Evolutionary conservation across 2,113 vertebrate species (phyloP).

Genomic region (Cyprinodon tularosa): DNA sequence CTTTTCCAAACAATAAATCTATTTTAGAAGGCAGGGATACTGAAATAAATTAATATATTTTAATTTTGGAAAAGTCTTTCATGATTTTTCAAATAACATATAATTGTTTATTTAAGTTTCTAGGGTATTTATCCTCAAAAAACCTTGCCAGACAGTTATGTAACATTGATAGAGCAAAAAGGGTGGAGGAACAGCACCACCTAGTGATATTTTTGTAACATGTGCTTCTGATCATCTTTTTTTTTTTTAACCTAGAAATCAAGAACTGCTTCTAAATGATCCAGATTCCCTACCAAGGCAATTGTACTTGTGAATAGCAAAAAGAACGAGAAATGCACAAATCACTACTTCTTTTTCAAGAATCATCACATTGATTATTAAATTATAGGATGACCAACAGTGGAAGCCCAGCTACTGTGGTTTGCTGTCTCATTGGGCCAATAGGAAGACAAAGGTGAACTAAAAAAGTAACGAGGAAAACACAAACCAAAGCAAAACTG

Average conservation of each 20-base stretch:
- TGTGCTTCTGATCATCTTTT: not conserved
- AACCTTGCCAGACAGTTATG: slow-evolving; percentile 3
- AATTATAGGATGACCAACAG: no score
- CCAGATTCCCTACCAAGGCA: no score
- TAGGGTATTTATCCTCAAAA: slow-evolving; percentile 30
- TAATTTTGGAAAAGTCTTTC: slow-evolving; percentile 1
- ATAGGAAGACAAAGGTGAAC: not conserved
- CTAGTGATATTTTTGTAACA: slow-evolving; percentile 36
- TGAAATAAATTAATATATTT: slow-evolving; percentile 6
- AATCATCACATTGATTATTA: no score
- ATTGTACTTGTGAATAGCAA: no score
- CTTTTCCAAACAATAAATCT: slow-evolving; percentile 19
- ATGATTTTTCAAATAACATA: slow-evolving; percentile 23
- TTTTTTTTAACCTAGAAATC: not conserved
- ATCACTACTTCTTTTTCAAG: no score
- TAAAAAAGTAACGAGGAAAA: not conserved
- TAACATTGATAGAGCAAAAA: slow-evolving; percentile 1
- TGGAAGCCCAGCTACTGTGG: no score
- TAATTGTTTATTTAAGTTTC: slow-evolving; percentile 27
- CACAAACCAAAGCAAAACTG: no score
- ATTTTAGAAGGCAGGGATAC: slow-evolving; percentile 23
- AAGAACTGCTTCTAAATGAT: not conserved
- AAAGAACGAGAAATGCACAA: no score
- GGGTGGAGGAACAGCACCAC: slow-evolving; percentile 32
- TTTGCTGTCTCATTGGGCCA: no score